Conservation (phyloP, 2,113 vertebrate genomes). For the Spea multiplicata region DNA sequence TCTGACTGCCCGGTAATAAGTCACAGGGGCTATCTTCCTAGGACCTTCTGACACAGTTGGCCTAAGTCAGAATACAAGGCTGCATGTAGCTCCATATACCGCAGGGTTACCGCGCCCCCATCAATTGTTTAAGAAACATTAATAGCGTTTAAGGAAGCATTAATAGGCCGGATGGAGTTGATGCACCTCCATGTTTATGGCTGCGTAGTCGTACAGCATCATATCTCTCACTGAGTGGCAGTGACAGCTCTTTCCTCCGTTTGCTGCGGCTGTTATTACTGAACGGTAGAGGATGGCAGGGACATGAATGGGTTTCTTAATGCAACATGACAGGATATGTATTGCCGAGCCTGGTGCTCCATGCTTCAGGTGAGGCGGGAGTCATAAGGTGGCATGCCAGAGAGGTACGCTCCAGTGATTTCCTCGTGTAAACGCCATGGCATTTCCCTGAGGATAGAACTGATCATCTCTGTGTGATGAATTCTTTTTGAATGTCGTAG, state of each 20-base stretch:
- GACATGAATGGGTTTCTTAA: conserved; percentile 10
- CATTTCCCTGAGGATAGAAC: neutral
- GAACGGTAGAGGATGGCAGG: neutral
- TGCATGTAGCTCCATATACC: no score
- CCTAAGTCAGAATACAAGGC: no score
- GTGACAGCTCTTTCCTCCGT: conserved; percentile 7
- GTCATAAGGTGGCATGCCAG: neutral
- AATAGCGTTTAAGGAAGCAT: no score
- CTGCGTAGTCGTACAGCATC: no score
- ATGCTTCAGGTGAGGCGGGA: conserved; percentile 2
- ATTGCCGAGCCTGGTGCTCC: neutral
- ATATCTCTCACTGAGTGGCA: neutral
- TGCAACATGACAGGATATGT: conserved; percentile 1
- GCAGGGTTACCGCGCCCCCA: no score
- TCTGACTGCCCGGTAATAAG: no score
- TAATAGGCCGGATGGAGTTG: neutral
- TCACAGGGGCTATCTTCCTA: no score
- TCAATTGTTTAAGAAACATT: no score
- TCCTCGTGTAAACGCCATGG: neutral
- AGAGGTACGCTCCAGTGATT: neutral
- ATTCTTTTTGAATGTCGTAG: no score
- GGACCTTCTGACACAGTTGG: no score
- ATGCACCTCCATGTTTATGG: neutral
- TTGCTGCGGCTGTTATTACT: conserved; percentile 4
- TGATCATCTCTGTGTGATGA: neutral